Conservation (phyloP, 2,113 vertebrate species). For the Gallinago undulata region DNA sequence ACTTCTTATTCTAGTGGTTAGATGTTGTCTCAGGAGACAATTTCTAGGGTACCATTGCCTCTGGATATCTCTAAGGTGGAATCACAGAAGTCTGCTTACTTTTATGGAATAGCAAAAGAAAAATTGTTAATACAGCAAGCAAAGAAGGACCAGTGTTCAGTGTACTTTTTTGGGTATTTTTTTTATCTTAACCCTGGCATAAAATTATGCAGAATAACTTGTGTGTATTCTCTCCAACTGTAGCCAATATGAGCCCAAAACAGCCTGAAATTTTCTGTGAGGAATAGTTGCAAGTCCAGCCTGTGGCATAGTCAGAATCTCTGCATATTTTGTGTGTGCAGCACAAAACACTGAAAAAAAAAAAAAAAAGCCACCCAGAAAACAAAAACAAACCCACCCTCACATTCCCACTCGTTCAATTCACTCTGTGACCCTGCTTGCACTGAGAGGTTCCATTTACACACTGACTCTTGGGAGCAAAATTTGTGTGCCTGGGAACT, state of each 20-base stretch:
- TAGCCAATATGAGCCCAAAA: not conserved
- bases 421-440: fast-evolving
- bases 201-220: not conserved
- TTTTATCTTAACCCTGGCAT: not conserved
- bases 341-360: not conserved
- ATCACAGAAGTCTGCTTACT: not conserved
- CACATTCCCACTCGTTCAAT: not conserved
- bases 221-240: not conserved
- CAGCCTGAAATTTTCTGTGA: not conserved
- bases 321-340: not conserved
- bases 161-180: too few relatives aligned
- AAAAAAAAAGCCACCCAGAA: not conserved
- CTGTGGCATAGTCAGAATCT: not conserved
- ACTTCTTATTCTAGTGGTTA: not conserved
- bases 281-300: not conserved
- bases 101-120: not conserved
- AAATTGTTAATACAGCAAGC: not conserved
- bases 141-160: not conserved
- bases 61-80: not conserved
- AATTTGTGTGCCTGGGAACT: not conserved
- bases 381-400: not conserved
- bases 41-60: not conserved
- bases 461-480: not conserved
- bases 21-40: not conserved
- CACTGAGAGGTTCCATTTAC: not conserved